These are phyloP conservation scores for Chitala chitala DNA, from an alignment of 2,113 vertebrate genomes.

Conservation along the genomic window DNA sequence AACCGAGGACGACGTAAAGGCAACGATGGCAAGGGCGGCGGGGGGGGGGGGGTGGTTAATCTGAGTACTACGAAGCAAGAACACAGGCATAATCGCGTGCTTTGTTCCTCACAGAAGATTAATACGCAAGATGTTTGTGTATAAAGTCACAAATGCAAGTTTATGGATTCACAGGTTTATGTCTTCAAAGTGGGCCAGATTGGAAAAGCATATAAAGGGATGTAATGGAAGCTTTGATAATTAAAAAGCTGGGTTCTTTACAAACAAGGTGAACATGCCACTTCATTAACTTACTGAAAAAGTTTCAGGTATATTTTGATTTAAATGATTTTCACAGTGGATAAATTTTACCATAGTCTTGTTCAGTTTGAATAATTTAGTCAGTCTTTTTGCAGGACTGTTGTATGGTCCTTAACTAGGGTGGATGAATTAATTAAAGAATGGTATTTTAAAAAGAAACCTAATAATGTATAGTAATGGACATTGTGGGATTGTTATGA, in stretches of 20 bases:
- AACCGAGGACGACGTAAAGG: slow-evolving; percentile 55
- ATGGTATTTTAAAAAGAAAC: background rate
- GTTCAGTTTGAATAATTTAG: slow-evolving; percentile 2
- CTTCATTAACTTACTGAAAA: too few species aligned
- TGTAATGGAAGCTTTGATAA: background rate
- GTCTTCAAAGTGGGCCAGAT: too few species aligned
- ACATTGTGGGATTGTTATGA: background rate
- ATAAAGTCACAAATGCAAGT: background rate
- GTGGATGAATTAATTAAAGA: background rate
- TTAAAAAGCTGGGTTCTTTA: background rate
- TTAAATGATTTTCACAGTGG: too few species aligned
- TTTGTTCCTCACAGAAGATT: background rate
- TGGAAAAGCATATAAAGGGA: too few species aligned
- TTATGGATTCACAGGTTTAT: background rate
- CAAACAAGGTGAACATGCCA: background rate
- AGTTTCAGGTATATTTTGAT: background rate
- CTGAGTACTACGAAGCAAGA: background rate
- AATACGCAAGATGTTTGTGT: too few species aligned
- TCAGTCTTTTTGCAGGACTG: too few species aligned
- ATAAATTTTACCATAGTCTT: background rate
- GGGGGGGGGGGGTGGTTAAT: slow-evolving; percentile 32
- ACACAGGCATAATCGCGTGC: too few species aligned
- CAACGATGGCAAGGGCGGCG: slow-evolving; percentile 54
- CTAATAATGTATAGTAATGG: background rate
- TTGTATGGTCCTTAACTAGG: background rate